Evolutionary conservation across 2,888 invertebrate species (phyloP), one percentile per base, ranked within the genome.

Genomic region (Rhogogaster chlorosoma): DNA sequence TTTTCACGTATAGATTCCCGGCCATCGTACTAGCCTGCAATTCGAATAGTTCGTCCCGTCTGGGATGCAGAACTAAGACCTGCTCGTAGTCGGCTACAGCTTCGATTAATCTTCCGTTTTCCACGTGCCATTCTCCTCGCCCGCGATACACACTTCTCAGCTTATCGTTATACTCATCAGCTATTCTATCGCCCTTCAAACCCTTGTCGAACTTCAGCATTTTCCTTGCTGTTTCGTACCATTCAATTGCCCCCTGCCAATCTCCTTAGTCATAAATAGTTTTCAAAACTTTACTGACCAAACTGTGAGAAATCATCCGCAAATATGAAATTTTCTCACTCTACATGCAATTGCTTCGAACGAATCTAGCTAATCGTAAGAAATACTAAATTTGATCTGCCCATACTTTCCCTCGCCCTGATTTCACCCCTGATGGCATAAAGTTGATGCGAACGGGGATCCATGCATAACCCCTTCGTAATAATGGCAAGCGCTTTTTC

Each of bases 61-160:
- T n/a, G 36, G 75, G 77, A 22, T 73, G 86, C 29, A 89, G 67
- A 9, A 80, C 61, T 7, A 89, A 85, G 70, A 87, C 84, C 73
- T 89, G 88, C 36, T 90, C 90, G 49, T 85, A 90, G 85, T 90
- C 90, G 70, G 87, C 83, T 15, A 87, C 45, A 0, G 90, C 88
- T 70, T 89, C 87, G 7, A 87, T 29, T 22, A 87, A 26, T 26
- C 84, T 57, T 45, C 38, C 84, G 6, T 87, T 71, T 3, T 86
- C 70, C 5, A 70, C 83, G 77, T 87, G 82, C 70, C 53, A 83
- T 29, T 88, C 75, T 45, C 86, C 89, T 80, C 90, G 84, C 78
- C 85, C 82, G 53, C 61, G 45, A 57, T 89, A 89, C 57, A 85
- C 77, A 2, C 86, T 78, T 7, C 85, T 64, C 45, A 90, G 83